A percentile compares a stretch with the other conserved stretches of the same genome.
Evolutionary conservation across 2,888 invertebrate genomes (phyloP).

Genomic region (Archaeoteleia sp.): DNA sequence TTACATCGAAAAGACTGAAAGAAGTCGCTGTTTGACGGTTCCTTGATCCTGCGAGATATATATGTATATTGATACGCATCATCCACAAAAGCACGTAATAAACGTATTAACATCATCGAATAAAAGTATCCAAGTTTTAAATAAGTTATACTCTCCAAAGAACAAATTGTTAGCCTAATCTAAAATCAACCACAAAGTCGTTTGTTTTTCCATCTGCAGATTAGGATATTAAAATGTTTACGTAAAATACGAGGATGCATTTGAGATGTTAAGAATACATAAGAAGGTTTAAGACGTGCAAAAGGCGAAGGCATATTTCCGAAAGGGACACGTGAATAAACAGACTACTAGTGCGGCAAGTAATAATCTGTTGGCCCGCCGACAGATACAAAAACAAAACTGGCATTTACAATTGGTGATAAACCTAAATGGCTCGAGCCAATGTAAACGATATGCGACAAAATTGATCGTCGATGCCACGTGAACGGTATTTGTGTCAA

Average conservation of each 20-base stretch:
- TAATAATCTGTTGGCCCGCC: constrained; percentile 39
- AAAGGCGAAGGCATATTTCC: constrained; percentile 14
- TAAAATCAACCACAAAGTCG: no score
- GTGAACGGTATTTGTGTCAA: constrained; percentile 23
- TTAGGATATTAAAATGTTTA: neutral
- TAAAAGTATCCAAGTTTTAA: no score
- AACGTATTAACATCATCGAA: no score
- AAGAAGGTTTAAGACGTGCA: constrained; percentile 1
- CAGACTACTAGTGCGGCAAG: constrained; percentile 22
- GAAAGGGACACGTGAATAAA: constrained; percentile 55
- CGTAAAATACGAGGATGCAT: neutral
- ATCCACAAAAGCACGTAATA: no score
- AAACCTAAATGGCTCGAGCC: no score
- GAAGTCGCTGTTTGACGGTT: constrained; percentile 55
- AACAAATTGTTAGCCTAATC: no score
- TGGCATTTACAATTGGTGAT: no score
- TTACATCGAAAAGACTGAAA: constrained; percentile 56
- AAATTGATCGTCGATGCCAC: no score
- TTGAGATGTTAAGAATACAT: neutral
- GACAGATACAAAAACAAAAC: constrained; percentile 37
- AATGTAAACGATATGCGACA: no score
- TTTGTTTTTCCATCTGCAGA: neutral
- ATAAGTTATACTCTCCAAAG: no score
- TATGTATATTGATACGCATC: no score
- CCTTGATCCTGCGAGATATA: constrained; percentile 17